Conservation (phyloP, 2,113 vertebrate genomes). For the Nipponia nippon region DNA sequence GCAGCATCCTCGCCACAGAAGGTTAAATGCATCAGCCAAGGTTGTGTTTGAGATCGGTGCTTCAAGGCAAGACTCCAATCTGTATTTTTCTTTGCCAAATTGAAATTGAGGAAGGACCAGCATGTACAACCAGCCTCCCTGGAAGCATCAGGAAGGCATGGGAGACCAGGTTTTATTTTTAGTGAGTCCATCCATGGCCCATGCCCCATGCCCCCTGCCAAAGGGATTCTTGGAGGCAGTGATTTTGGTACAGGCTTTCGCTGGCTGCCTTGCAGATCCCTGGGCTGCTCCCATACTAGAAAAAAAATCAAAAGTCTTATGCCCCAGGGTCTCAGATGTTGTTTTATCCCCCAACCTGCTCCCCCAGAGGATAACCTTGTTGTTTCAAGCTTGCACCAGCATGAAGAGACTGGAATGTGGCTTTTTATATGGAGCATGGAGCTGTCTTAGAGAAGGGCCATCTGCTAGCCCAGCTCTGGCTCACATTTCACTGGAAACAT, state of each 20-base stretch:
- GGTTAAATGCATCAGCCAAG: background rate
- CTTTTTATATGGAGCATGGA: background rate
- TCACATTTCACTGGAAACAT: background rate
- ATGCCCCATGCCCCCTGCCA: background rate
- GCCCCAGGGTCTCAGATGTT: background rate
- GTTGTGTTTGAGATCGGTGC: accelerated
- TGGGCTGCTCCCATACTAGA: background rate
- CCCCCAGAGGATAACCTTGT: background rate
- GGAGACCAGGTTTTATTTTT: background rate
- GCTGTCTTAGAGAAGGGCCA: background rate
- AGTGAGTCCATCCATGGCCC: too few relatives aligned
- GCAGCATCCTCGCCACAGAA: background rate
- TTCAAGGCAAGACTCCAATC: background rate
- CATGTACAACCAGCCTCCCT: background rate
- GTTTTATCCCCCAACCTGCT: background rate
- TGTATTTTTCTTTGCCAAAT: background rate
- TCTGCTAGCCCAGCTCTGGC: background rate
- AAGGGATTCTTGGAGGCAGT: background rate
- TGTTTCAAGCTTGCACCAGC: background rate
- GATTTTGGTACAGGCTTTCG: background rate
- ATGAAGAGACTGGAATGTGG: conserved; percentile 30
- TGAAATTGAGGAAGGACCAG: background rate
- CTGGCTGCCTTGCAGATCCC: background rate
- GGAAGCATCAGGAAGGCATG: background rate
- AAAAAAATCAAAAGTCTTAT: background rate